Evolutionary conservation across 2,888 invertebrate genomes (phyloP).

Genomic region (Eustalomyia histrio): DNA sequence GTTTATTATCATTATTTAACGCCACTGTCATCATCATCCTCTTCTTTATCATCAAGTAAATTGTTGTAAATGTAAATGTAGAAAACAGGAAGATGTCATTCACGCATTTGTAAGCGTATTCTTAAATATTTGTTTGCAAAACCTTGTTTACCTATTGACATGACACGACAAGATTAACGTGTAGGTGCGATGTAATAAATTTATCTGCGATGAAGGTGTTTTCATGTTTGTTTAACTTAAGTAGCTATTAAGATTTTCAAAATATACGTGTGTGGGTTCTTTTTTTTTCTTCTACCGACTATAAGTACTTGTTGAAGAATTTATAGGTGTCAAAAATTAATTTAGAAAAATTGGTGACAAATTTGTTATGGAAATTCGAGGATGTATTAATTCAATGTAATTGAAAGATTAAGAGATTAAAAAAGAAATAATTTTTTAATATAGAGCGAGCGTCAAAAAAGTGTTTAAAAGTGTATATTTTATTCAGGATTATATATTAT

Average conservation of each 20-base stretch:
- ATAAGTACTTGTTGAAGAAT: conserved; percentile 17
- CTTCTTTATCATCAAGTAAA: not conserved
- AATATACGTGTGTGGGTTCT: not conserved
- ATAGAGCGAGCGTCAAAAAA: too few relatives aligned
- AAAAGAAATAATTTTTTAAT: too few relatives aligned
- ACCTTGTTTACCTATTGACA: conserved; percentile 17
- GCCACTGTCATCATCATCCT: not conserved
- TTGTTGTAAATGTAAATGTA: not conserved
- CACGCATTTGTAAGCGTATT: not conserved
- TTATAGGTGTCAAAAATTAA: conserved; percentile 32
- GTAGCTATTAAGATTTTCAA: conserved; percentile 8
- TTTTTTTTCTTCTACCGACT: not conserved
- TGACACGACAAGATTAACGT: not conserved
- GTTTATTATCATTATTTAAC: not conserved
- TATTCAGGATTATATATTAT: too few relatives aligned
- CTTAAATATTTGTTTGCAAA: conserved; percentile 7
- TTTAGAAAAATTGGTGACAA: conserved; percentile 7
- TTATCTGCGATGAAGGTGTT: conserved; percentile 12
- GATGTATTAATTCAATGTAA: not conserved
- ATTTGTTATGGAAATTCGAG: not conserved
- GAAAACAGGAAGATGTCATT: not conserved
- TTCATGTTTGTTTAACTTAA: conserved; percentile 32
- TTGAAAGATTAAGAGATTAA: not conserved
- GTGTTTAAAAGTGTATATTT: too few relatives aligned
- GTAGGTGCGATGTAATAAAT: conserved; percentile 1